Evolutionary conservation across 2,888 invertebrate species (phyloP).

Genomic region (Drosophila kanekoi): DNA sequence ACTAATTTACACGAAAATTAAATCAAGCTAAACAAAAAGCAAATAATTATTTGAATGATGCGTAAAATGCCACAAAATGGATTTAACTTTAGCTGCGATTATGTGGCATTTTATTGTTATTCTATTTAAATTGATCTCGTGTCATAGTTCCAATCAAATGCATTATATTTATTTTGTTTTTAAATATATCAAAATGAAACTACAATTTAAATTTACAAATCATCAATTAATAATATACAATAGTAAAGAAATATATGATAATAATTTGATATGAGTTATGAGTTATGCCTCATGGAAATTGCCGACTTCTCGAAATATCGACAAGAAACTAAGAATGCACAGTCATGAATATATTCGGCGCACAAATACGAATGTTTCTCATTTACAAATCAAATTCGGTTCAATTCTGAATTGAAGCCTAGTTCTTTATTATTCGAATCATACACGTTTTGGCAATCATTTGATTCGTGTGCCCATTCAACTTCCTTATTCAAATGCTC

Average conservation of each 20-base stretch:
- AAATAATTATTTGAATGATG: conserved; percentile 5
- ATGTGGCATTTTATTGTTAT: neutral
- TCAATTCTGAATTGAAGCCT: neutral
- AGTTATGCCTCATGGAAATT: neutral
- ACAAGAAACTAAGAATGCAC: neutral
- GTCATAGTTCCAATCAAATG: neutral
- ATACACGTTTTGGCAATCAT: neutral
- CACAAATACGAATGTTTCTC: neutral
- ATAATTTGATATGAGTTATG: too few species aligned
- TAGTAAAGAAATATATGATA: too few species aligned
- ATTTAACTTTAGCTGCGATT: conserved; percentile 1
- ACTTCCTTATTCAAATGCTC: conserved; percentile 5
- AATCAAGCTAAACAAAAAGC: conserved; percentile 7
- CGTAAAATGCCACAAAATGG: neutral
- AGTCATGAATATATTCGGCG: neutral
- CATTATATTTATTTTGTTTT: neutral
- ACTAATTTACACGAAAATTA: neutral
- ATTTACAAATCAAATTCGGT: neutral
- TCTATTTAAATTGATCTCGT: neutral
- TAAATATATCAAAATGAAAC: neutral
- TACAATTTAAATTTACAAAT: neutral
- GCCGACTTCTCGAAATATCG: neutral
- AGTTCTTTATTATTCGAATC: neutral
- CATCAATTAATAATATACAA: neutral
- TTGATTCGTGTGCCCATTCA: conserved; percentile 7